Percentiles rank a stretch among this genome's conserved stretches.
Conservation (phyloP, 2,113 vertebrate genomes). For the Lethenteron reissneri region DNA sequence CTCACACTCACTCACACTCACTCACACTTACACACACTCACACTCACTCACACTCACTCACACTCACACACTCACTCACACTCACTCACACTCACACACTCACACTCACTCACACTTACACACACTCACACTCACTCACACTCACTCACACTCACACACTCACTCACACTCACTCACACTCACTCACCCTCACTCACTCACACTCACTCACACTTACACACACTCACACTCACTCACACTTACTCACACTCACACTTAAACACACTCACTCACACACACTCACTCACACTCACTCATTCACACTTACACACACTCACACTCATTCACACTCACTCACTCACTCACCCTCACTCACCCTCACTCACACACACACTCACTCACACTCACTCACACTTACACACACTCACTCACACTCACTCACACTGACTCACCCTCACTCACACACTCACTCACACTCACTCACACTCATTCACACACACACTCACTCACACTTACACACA, state of each 20-base stretch:
- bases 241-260: background rate
- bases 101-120: background rate
- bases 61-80: background rate
- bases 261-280: background rate
- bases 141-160: background rate
- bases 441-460: background rate
- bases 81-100: background rate
- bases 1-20: background rate
- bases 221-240: background rate
- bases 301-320: background rate
- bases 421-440: background rate
- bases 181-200: background rate
- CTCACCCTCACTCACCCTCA: background rate
- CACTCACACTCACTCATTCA: background rate
- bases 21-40: background rate
- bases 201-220: background rate
- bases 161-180: background rate
- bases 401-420: background rate
- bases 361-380: background rate
- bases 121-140: background rate
- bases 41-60: background rate
- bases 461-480: background rate
- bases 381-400: background rate
- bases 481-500: background rate
- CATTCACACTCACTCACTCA: background rate